Percentiles rank a stretch among this genome's conserved stretches.
phyloP scores from a whole-genome alignment of 2,888 invertebrate species.

The Pristionchus exspectatus region DNA sequence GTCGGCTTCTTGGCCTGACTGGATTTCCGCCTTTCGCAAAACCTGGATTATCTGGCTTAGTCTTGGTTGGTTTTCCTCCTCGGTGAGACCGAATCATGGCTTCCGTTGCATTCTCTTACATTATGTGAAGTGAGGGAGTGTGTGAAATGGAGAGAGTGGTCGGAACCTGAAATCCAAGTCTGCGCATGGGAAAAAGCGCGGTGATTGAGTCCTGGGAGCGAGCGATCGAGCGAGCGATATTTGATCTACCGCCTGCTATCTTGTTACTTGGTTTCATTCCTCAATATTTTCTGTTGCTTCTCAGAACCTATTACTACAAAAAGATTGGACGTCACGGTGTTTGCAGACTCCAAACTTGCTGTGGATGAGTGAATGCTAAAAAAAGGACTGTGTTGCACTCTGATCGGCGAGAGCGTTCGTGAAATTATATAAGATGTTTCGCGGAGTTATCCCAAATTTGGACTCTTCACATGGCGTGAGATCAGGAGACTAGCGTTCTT shows the following conservation, averaged over 20 bases:
- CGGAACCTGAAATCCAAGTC: neutral
- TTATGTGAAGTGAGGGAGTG: neutral
- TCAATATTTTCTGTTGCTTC: neutral
- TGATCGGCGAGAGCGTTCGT: too few species aligned
- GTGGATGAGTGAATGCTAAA: too few species aligned
- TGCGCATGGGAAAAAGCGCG: slow-evolving; percentile 14
- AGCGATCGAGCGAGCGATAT: neutral
- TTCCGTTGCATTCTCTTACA: neutral
- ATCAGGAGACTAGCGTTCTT: neutral
- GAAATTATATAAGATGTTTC: too few species aligned
- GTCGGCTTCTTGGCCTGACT: neutral
- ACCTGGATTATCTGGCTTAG: neutral
- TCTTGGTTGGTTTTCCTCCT: neutral
- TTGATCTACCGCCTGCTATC: neutral
- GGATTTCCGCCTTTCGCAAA: neutral
- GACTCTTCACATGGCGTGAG: too few species aligned
- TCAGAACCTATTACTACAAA: too few species aligned
- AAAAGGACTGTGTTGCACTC: too few species aligned
- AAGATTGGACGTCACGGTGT: too few species aligned
- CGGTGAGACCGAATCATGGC: neutral
- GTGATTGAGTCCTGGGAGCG: slow-evolving; percentile 26
- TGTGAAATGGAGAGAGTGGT: neutral
- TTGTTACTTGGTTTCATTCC: neutral
- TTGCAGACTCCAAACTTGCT: too few species aligned
- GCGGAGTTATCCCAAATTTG: too few species aligned